Evolutionary conservation across 2,888 invertebrate genomes (phyloP).

Genomic region (Petrolisthes cinctipes): DNA sequence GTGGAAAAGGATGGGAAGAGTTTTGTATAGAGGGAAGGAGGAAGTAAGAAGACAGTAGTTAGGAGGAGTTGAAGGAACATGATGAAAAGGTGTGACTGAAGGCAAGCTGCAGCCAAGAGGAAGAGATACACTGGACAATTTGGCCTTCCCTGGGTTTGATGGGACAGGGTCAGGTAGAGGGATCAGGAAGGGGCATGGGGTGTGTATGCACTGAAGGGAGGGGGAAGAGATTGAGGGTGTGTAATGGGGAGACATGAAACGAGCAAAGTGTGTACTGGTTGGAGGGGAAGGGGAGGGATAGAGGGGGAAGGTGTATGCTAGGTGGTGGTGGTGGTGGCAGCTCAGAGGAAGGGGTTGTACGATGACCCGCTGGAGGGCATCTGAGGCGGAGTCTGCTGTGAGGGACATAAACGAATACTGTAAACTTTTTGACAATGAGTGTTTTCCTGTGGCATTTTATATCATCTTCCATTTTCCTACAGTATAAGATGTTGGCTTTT

Average conservation of each 20-base stretch:
- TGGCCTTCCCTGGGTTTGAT: background rate
- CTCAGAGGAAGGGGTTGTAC: slow-evolving; percentile 57
- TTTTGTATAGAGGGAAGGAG: background rate
- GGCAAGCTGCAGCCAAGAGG: background rate
- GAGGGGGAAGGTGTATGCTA: background rate
- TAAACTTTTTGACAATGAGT: too few relatives aligned
- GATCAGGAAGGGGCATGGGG: background rate
- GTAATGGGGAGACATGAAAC: background rate
- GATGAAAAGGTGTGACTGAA: background rate
- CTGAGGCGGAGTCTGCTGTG: slow-evolving; percentile 37
- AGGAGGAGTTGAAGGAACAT: background rate
- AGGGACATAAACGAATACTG: background rate
- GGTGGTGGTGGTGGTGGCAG: background rate
- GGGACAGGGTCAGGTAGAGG: background rate
- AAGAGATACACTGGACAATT: background rate
- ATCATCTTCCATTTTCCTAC: too few relatives aligned
- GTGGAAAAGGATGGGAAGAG: background rate
- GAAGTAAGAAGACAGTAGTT: background rate
- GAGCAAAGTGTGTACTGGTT: background rate
- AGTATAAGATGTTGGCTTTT: too few relatives aligned
- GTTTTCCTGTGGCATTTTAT: too few relatives aligned
- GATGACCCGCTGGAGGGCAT: slow-evolving; percentile 57
- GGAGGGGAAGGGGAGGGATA: background rate
- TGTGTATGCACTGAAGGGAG: background rate
- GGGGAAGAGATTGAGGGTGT: background rate